A percentile compares a stretch with the other conserved stretches of the same genome.
Evolutionary conservation across 2,113 vertebrate species (phyloP).

Genomic region (Pseudopodoces humilis): DNA sequence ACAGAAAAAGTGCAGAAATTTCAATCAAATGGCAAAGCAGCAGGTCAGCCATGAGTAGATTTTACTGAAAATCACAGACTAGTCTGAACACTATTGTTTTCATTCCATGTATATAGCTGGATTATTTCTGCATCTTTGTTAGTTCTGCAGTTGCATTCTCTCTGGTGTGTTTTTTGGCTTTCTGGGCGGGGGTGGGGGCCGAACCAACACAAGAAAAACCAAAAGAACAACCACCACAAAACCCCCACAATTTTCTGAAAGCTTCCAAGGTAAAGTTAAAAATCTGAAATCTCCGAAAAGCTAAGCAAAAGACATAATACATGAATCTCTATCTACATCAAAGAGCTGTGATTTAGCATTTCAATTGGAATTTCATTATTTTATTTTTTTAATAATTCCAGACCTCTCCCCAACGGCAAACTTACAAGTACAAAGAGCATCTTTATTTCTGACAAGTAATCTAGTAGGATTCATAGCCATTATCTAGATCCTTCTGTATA

Average conservation of each 20-base stretch:
- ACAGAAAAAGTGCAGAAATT: background rate
- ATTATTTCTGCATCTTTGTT: background rate
- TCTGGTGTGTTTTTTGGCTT: background rate
- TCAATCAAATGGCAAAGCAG: background rate
- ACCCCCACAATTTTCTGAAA: background rate
- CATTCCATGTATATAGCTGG: background rate
- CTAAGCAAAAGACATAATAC: background rate
- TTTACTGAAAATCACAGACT: background rate
- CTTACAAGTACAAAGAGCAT: background rate
- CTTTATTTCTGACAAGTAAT: background rate
- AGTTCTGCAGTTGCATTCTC: background rate
- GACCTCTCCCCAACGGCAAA: background rate
- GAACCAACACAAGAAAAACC: background rate
- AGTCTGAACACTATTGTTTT: background rate
- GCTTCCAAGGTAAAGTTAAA: background rate
- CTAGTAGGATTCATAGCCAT: background rate
- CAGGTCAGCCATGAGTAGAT: background rate
- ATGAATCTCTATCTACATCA: background rate
- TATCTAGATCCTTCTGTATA: background rate
- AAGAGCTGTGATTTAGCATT: background rate
- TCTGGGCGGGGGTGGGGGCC: fast-evolving
- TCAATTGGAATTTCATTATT: background rate
- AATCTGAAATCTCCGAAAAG: background rate
- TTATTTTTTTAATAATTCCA: background rate
- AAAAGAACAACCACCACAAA: background rate